phyloP scores from a whole-genome alignment of 1,140 invertebrate species.

The Drosophila sproati region DNA sequence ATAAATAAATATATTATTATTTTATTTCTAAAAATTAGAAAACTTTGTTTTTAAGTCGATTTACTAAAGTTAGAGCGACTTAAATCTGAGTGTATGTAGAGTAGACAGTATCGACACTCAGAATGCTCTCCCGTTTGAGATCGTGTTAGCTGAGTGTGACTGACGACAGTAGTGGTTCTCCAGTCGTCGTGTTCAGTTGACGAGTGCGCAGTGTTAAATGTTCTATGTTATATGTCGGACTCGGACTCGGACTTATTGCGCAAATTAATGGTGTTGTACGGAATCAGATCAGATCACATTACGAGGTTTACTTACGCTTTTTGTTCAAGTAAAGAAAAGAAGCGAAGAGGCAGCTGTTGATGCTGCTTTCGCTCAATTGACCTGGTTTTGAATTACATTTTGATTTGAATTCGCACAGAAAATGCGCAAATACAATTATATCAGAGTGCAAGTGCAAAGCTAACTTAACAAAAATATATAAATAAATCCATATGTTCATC shows the following conservation, averaged over 20 bases:
- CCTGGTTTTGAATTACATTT: slow-evolving; percentile 51
- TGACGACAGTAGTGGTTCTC: slow-evolving; percentile 62
- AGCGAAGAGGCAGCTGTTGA: slow-evolving; percentile 8
- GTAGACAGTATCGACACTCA: not conserved
- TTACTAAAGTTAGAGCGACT: no score
- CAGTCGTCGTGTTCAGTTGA: slow-evolving; percentile 62
- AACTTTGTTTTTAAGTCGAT: no score
- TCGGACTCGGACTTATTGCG: slow-evolving; percentile 6
- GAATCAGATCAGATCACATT: slow-evolving; percentile 5
- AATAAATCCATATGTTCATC: not conserved
- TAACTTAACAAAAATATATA: not conserved
- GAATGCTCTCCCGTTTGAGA: slow-evolving; percentile 53
- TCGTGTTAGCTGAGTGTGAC: slow-evolving; percentile 30
- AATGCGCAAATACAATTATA: slow-evolving; percentile 38
- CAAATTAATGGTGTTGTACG: slow-evolving; percentile 8
- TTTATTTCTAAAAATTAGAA: no score
- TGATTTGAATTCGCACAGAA: slow-evolving; percentile 46
- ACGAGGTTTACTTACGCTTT: slow-evolving; percentile 9
- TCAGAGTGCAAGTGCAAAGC: slow-evolving; percentile 16
- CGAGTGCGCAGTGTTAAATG: slow-evolving; percentile 11
- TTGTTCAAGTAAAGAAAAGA: slow-evolving; percentile 19
- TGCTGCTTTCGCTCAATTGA: slow-evolving; percentile 49
- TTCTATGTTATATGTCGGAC: not conserved
- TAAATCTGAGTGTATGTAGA: no score
- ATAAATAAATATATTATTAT: no score